Evolutionary conservation across 92 coral and sea anemone species (phyloP), one percentile per base, ranked within the genome.

Genomic region (Epizoanthus illoricatus): DNA sequence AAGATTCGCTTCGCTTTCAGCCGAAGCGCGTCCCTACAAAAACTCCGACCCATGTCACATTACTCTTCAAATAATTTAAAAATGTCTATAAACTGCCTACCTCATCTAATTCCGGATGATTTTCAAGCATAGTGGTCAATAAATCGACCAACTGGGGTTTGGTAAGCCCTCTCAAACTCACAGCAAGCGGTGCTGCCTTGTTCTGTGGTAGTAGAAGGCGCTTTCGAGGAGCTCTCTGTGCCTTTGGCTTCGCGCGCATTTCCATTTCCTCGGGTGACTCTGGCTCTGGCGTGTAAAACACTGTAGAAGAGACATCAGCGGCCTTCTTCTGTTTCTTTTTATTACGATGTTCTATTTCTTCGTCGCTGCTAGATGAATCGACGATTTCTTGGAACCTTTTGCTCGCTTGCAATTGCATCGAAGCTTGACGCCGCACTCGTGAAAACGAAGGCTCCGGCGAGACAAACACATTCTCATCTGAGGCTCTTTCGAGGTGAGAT

Each of bases 381-480:
- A 39, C 71, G 76, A 66, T 57, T 19, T 17, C 87, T 68, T 24
- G 56, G 7, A 5, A 68, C 54, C 17, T 84, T 75, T 74, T 5
- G 67, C 7, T 45, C 36, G 73, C 85, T 42, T 81, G 54, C 42
- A 75, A 28, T 28, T 28, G 36, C 36, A 28, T 17, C 54, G 72
- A 40, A 42, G 83, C 61, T 43, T 40, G 70, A 57, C 87, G 86
- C 83, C 79, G 76, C 68, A 86, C 80, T 69, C 81, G 83, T 28
- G 81, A 63, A 69, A 65, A 47, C 42, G 90, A 91, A 39, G 87
- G 74, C 78, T 65, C 52, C 80, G 81, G 81, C 42, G 91, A 81
- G 63, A 92, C 94, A 78, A 90, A 90, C 52, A 90, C 84, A 66
- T 92, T 89, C 75, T 91, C 92, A 59, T 90, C 97, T n/a, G 94